Evolutionary conservation across 2,888 invertebrate genomes (phyloP).

Genomic region (Terebella lapidaria): DNA sequence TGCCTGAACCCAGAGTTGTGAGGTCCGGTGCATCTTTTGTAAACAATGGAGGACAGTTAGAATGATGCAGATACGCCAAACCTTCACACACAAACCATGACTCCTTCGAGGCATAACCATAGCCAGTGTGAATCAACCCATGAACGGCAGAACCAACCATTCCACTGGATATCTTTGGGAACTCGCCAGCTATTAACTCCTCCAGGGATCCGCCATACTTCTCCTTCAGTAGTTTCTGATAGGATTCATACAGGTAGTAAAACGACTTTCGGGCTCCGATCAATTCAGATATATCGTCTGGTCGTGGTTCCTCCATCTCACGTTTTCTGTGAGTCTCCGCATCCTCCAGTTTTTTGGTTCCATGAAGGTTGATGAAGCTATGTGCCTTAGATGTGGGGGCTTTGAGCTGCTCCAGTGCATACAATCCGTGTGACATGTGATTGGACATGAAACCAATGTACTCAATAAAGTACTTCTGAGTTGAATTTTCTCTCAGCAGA

Average conservation of each 20-base stretch:
- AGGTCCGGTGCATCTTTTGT: not conserved
- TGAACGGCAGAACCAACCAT: not conserved
- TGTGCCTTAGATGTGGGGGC: not conserved
- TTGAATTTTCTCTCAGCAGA: not conserved
- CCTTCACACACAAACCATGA: not conserved
- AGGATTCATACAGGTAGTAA: not conserved
- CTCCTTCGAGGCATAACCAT: not conserved
- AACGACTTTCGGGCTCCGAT: not conserved
- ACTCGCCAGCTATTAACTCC: not conserved
- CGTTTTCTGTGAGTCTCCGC: not conserved
- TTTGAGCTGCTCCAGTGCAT: not conserved
- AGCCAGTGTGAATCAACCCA: not conserved
- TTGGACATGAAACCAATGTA: not conserved
- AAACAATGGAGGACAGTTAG: not conserved
- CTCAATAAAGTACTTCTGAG: not conserved
- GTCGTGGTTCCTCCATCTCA: not conserved
- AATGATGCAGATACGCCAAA: conserved; percentile 3
- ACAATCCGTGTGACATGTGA: not conserved
- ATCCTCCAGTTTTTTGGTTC: not conserved
- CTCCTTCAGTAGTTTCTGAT: not conserved
- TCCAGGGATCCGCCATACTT: not conserved
- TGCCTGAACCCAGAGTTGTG: not conserved
- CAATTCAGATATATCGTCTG: not conserved
- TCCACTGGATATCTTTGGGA: not conserved
- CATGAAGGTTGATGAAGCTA: not conserved